A percentile compares a stretch with the other conserved stretches of the same genome.
These are phyloP conservation scores for Leptinotarsa peninsularis DNA, from an alignment of 2,888 invertebrate species.

Conservation along the genomic window DNA sequence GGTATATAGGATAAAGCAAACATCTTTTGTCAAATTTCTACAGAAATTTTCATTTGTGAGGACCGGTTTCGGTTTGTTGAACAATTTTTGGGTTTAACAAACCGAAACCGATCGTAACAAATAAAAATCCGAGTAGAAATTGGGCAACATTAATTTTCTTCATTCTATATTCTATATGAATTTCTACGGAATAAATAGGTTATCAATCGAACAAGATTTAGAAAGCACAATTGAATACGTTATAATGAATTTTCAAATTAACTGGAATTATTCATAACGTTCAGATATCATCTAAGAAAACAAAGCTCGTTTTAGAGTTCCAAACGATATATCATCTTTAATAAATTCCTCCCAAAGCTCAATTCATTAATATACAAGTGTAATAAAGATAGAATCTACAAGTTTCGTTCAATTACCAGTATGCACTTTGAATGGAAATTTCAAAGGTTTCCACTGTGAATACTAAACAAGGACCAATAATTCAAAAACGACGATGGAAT, in stretches of 20 bases:
- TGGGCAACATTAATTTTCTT: no score
- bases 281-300: neutral
- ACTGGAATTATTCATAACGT: neutral
- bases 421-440: slow-evolving; percentile 7
- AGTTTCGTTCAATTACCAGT: slow-evolving; percentile 16
- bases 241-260: neutral
- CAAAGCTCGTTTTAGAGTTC: neutral
- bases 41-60: no score
- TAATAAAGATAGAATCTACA: slow-evolving; percentile 20
- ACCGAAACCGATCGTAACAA: no score
- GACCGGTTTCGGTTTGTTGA: no score
- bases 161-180: no score
- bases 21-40: no score
- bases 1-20: no score
- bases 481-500: slow-evolving; percentile 4
- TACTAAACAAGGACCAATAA: slow-evolving; percentile 10
- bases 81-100: no score
- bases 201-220: no score
- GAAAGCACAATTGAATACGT: no score
- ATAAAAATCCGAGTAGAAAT: no score
- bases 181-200: no score
- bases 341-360: slow-evolving; percentile 1
- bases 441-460: slow-evolving; percentile 2
- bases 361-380: slow-evolving; percentile 6
- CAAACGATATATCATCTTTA: slow-evolving; percentile 1